Conservation (phyloP, 2,888 invertebrate species). For the Drosophila sordidula region DNA sequence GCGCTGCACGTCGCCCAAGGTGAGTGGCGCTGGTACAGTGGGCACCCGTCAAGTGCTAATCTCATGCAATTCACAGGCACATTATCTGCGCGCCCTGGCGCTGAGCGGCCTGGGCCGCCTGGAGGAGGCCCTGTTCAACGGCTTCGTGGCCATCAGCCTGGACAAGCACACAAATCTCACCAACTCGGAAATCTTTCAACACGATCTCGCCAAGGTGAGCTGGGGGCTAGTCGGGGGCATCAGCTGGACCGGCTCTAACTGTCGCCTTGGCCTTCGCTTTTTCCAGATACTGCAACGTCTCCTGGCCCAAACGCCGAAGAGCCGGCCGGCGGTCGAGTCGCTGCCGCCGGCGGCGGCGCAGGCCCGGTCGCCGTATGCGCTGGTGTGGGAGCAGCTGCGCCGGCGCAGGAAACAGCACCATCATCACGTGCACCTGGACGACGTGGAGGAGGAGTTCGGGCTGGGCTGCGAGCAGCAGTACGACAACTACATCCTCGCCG, state of each 20-base stretch:
- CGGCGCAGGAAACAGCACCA: slow-evolving; percentile 57
- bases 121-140: slow-evolving; percentile 86
- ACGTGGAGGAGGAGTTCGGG: slow-evolving; percentile 72
- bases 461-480: slow-evolving; percentile 58
- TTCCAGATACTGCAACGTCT: slow-evolving; percentile 83
- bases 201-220: slow-evolving; percentile 85
- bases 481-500: slow-evolving; percentile 61
- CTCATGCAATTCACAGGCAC: slow-evolving; percentile 84
- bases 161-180: slow-evolving; percentile 84
- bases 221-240: slow-evolving; percentile 5
- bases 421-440: slow-evolving; percentile 65
- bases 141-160: slow-evolving; percentile 86
- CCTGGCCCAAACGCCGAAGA: slow-evolving; percentile 82
- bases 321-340: slow-evolving; percentile 50
- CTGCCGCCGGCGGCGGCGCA: slow-evolving; percentile 21
- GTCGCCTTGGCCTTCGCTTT: background rate
- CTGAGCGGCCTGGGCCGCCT: slow-evolving; percentile 85
- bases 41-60: slow-evolving; percentile 2
- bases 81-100: slow-evolving; percentile 86
- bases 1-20: slow-evolving; percentile 89
- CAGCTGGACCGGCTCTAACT: background rate
- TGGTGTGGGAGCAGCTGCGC: slow-evolving; percentile 60
- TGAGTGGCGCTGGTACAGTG: slow-evolving; percentile 68
- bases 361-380: slow-evolving; percentile 63
- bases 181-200: slow-evolving; percentile 84